phyloP scores from a whole-genome alignment of 1,140 invertebrate species.

The Babylonia areolata region DNA sequence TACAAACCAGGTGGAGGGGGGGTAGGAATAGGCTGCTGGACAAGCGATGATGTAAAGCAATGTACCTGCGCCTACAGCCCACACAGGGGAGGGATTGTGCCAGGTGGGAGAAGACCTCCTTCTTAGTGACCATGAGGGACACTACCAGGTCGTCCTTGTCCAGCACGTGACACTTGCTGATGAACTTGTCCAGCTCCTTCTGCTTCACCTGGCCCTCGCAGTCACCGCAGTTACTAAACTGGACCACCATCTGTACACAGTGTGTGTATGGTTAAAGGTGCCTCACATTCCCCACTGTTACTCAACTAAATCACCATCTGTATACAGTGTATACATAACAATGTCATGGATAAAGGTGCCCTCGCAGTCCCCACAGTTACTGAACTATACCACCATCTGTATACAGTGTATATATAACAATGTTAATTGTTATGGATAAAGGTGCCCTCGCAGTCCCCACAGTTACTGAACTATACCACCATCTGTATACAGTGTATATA shows the following conservation, averaged over 20 bases:
- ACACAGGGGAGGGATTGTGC: constrained; percentile 94
- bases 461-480: background rate
- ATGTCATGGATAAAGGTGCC: background rate
- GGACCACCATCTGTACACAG: constrained; percentile 90
- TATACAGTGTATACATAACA: background rate
- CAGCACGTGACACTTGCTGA: constrained; percentile 86
- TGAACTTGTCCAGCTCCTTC: constrained; percentile 88
- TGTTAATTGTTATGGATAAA: no score
- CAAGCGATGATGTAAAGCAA: background rate
- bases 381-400: background rate
- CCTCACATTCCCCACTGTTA: background rate
- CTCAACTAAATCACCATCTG: background rate
- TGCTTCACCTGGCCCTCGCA: constrained; percentile 80
- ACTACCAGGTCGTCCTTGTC: constrained; percentile 85
- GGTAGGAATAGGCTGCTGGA: no score
- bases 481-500: background rate
- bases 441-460: no score
- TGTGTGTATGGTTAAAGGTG: background rate
- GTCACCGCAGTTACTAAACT: constrained; percentile 88
- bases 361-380: background rate
- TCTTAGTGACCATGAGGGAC: constrained; percentile 88
- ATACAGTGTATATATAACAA: background rate
- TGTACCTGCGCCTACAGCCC: constrained; percentile 90
- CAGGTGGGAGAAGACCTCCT: constrained; percentile 88
- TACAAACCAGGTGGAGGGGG: no score